A percentile compares a stretch with the other conserved stretches of the same genome.
Conservation (phyloP, 2,888 invertebrate species). For the Fragum whitleyi region DNA sequence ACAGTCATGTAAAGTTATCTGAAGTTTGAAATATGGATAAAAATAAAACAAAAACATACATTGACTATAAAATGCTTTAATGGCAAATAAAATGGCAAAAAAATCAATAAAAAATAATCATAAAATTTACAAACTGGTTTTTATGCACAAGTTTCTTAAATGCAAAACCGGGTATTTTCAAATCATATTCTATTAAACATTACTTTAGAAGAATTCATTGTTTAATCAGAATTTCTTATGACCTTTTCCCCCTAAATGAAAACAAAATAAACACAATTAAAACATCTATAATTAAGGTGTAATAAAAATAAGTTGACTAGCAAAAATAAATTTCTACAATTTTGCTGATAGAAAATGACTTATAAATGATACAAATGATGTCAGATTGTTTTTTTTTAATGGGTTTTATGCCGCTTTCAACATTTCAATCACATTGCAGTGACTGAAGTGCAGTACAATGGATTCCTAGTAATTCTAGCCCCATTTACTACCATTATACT, state of each 20-base stretch:
- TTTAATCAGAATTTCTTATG: too few species aligned
- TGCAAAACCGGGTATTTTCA: not conserved
- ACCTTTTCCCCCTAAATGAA: not conserved
- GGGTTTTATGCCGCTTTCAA: too few species aligned
- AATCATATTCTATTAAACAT: not conserved
- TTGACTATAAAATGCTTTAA: constrained; percentile 1
- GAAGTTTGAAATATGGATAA: too few species aligned
- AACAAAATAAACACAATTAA: too few species aligned
- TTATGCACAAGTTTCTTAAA: not conserved
- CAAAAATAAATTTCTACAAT: constrained; percentile 4
- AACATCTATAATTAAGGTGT: not conserved
- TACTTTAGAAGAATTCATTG: too few species aligned
- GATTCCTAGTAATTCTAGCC: too few species aligned
- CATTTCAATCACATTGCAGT: too few species aligned
- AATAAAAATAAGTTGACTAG: not conserved
- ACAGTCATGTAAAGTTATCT: too few species aligned
- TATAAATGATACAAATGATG: too few species aligned
- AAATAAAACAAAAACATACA: not conserved
- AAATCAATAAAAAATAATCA: constrained; percentile 1
- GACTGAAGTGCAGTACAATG: too few species aligned
- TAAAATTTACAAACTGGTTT: not conserved
- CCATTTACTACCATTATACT: too few species aligned
- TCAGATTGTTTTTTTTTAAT: too few species aligned
- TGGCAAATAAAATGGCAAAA: constrained; percentile 3
- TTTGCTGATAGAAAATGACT: not conserved